Percentiles rank a stretch among this genome's conserved stretches.
phyloP scores from a whole-genome alignment of 2,888 invertebrate genomes.

The Chesias legatella region DNA sequence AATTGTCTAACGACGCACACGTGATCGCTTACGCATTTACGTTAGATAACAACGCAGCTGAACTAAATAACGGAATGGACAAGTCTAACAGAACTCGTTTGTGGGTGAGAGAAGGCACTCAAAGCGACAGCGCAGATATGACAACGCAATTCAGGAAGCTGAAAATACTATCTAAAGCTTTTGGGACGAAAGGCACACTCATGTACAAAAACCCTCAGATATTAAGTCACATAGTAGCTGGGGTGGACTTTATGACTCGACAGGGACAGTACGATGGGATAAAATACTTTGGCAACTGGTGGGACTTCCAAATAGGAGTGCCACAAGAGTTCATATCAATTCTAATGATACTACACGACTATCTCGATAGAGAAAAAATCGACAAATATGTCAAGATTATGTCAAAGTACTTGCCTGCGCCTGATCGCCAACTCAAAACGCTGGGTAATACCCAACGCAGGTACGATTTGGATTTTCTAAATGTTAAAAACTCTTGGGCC shows the following conservation, averaged over 20 bases:
- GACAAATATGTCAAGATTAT: neutral
- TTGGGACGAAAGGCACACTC: neutral
- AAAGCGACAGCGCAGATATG: constrained; percentile 4
- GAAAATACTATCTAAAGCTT: neutral
- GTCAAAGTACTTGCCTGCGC: neutral
- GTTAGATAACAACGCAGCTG: too few relatives aligned
- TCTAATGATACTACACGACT: neutral
- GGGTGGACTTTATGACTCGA: neutral
- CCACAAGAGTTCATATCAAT: neutral
- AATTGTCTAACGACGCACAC: too few relatives aligned
- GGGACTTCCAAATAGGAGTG: neutral
- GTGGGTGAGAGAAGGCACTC: constrained; percentile 5
- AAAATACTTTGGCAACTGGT: neutral
- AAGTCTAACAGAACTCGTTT: too few relatives aligned
- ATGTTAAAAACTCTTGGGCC: neutral
- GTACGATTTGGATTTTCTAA: neutral
- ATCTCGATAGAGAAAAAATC: neutral
- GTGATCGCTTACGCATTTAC: too few relatives aligned
- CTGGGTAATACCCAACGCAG: neutral
- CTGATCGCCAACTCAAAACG: too few relatives aligned
- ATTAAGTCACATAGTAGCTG: neutral
- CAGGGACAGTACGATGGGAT: neutral
- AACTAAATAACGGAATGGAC: too few relatives aligned
- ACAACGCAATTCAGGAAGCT: neutral
- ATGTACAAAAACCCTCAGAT: neutral